Evolutionary conservation across 2,888 invertebrate genomes (phyloP).

Genomic region (Stictocephala bisonia): DNA sequence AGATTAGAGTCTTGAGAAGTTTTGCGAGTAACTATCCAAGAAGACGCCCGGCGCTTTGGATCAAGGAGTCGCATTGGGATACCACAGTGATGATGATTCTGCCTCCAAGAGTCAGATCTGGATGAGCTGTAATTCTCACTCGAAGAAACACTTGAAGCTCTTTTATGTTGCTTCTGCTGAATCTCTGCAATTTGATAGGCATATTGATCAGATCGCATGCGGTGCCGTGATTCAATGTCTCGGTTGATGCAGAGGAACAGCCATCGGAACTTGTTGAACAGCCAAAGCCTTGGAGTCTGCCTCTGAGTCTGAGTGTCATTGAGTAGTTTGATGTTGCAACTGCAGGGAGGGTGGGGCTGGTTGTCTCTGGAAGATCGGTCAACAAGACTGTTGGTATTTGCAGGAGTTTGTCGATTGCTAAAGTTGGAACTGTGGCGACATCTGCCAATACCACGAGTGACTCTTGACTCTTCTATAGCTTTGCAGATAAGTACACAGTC

Average conservation of each 20-base stretch:
- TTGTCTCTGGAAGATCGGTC: conserved; percentile 83
- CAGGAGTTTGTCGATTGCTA: conserved; percentile 87
- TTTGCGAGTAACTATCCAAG: conserved; percentile 91
- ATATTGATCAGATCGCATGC: conserved; percentile 71
- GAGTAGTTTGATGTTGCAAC: conserved; percentile 70
- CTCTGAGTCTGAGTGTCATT: conserved; percentile 58
- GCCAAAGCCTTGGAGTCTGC: conserved; percentile 63
- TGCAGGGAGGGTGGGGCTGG: conserved; percentile 69
- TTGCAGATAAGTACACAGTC: conserved; percentile 97
- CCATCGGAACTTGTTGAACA: conserved; percentile 66
- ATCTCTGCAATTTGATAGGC: conserved; percentile 82
- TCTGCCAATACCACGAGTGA: conserved; percentile 87
- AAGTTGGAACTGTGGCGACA: conserved; percentile 89
- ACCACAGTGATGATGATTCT: conserved; percentile 77
- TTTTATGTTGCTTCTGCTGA: conserved; percentile 79
- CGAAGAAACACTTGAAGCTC: conserved; percentile 86
- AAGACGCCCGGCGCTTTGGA: conserved; percentile 83
- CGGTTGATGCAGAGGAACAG: conserved; percentile 66
- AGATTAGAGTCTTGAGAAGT: conserved; percentile 93
- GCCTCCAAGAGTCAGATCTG: conserved; percentile 88
- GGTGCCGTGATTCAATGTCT: conserved; percentile 65
- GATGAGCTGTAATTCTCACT: conserved; percentile 92
- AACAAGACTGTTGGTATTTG: conserved; percentile 85
- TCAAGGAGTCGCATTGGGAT: conserved; percentile 80
- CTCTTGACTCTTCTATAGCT: conserved; percentile 93